phyloP scores from a whole-genome alignment of 2,888 invertebrate genomes.

The Apodemia hepburni region DNA sequence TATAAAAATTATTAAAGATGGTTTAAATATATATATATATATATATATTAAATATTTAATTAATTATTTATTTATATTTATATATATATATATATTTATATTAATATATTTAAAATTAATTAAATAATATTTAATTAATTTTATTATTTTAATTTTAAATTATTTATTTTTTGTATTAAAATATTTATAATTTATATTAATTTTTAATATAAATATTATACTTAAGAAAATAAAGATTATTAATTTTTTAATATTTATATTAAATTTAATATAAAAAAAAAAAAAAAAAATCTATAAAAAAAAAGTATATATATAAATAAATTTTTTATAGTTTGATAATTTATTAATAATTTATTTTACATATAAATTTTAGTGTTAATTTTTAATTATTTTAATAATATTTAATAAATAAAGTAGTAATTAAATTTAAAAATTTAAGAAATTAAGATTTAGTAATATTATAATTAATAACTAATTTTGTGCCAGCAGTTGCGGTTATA shows the following conservation, averaged over 20 bases:
- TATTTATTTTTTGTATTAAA: slow-evolving; percentile 39
- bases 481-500: slow-evolving; percentile 87
- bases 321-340: slow-evolving; percentile 69
- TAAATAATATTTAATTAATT: slow-evolving; percentile 20
- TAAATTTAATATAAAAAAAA: slow-evolving; percentile 38
- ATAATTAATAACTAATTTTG: slow-evolving; percentile 82
- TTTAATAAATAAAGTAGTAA: slow-evolving; percentile 41
- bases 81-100: neutral
- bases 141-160: slow-evolving; percentile 33
- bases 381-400: slow-evolving; percentile 62
- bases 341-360: slow-evolving; percentile 76
- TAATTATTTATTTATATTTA: slow-evolving; percentile 3
- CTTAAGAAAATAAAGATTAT: slow-evolving; percentile 37
- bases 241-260: slow-evolving; percentile 30
- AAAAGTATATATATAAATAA: slow-evolving; percentile 47
- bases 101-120: slow-evolving; percentile 30
- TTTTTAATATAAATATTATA: slow-evolving; percentile 39
- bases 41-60: slow-evolving; percentile 17
- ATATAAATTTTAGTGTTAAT: slow-evolving; percentile 74
- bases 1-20: slow-evolving; percentile 17
- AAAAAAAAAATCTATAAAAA: slow-evolving; percentile 55
- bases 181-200: slow-evolving; percentile 46
- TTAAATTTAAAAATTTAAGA: slow-evolving; percentile 74
- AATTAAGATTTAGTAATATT: slow-evolving; percentile 81
- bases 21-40: slow-evolving; percentile 9